These are phyloP conservation scores for Chionis minor DNA, from an alignment of 2,113 vertebrate genomes.

Conservation along the genomic window DNA sequence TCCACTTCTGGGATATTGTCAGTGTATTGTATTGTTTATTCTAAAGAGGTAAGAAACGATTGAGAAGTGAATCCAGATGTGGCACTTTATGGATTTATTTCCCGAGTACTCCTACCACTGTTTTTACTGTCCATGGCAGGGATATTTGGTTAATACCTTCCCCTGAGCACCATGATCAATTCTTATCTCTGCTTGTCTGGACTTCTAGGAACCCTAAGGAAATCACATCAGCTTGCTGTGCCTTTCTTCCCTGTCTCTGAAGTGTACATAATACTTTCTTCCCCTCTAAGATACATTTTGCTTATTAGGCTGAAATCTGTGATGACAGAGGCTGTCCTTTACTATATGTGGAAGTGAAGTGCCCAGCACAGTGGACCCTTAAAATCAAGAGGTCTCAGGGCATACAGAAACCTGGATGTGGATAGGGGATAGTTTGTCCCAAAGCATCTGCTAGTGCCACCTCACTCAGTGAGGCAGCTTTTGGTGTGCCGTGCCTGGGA, in stretches of 20 bases:
- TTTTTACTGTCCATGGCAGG: rapidly evolving
- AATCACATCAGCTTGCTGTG: neutral
- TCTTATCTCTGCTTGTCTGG: neutral
- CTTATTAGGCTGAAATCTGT: neutral
- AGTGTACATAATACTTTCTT: neutral
- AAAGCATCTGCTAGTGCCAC: neutral
- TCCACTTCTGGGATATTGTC: neutral
- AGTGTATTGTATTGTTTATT: neutral
- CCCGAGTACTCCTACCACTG: neutral
- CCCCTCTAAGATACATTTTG: neutral
- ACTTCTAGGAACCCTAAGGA: neutral
- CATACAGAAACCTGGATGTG: neutral
- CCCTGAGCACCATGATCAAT: neutral
- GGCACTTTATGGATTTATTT: neutral
- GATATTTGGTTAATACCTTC: neutral
- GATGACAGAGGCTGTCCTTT: neutral
- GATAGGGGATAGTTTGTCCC: neutral
- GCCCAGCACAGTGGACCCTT: neutral
- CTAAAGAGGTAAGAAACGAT: neutral
- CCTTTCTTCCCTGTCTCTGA: neutral
- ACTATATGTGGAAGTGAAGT: neutral
- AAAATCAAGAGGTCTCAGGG: neutral
- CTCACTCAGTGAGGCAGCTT: neutral
- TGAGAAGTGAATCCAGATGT: neutral
- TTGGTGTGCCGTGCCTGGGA: neutral